Evolutionary conservation across 1,140 invertebrate genomes (phyloP), one percentile per base, ranked within the genome.

Genomic region (Bathynomus jamesi): DNA sequence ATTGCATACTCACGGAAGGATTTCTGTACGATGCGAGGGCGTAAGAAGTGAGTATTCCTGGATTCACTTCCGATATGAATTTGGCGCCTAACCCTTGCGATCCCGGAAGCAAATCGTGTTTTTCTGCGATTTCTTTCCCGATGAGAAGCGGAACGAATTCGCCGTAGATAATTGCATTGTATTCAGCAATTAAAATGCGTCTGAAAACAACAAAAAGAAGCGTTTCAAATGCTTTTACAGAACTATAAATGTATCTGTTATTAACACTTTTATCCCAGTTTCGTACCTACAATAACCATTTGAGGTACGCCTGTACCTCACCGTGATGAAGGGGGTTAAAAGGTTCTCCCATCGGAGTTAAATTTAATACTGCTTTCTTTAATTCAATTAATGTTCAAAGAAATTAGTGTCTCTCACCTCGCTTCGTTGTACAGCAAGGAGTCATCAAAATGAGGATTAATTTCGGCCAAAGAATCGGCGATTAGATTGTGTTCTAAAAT

Each of bases 371-470:
- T n/a, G n/a, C n/a, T n/a, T n/a, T n/a, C n/a, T n/a, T n/a, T n/a
- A n/a, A n/a, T n/a, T n/a, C n/a, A n/a, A n/a, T n/a, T n/a, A n/a
- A n/a, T n/a, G n/a, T n/a, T n/a, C n/a, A n/a, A n/a, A n/a, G n/a
- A n/a, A n/a, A n/a, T n/a, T n/a, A n/a, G n/a, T n/a, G n/a, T n/a
- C n/a, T n/a, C 93, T 74, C 88, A 86, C 69, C 94, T 84, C 0
- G 92, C 85, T 83, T 96, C 94, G 81, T 98, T 94, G 83, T 89
- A 95, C 2, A 91, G 81, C 0, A 86, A 91, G 80, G 94, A 91
- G 79, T 95, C 93, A 73, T 87, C 85, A 89, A 92, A 82, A 28
- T 78, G 73, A 8, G 78, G 74, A 76, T 83, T 83, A 24, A 82
- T 66, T 29, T 73, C 65, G 2, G 78, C 40, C 28, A 82, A 67